Evolutionary conservation across 1,140 invertebrate genomes (phyloP).

Genomic region (Drosophila gunungcola): DNA sequence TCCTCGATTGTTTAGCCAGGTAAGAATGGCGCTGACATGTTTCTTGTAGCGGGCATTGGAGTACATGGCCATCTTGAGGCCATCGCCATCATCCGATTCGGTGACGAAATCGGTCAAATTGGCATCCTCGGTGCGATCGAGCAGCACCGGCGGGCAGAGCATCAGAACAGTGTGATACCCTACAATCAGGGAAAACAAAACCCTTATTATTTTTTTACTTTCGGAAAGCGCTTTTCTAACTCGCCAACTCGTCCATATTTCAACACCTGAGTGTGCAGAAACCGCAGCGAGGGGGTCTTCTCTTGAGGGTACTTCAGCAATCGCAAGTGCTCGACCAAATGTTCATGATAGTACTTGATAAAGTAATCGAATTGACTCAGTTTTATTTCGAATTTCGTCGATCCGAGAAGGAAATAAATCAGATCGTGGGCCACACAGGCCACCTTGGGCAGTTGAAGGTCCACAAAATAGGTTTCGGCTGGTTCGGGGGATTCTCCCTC

Average conservation of each 20-base stretch:
- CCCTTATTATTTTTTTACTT: not conserved
- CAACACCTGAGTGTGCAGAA: slow-evolving; percentile 62
- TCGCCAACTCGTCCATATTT: slow-evolving; percentile 62
- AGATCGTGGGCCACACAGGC: slow-evolving; percentile 76
- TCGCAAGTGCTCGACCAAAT: slow-evolving; percentile 49
- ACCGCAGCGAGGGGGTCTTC: slow-evolving; percentile 74
- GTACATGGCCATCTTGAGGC: slow-evolving; percentile 55
- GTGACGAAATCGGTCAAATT: slow-evolving; percentile 51
- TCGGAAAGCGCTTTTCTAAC: not conserved
- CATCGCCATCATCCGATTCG: slow-evolving; percentile 36
- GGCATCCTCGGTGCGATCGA: slow-evolving; percentile 46
- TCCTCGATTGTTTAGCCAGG: slow-evolving; percentile 56
- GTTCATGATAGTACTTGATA: slow-evolving; percentile 63
- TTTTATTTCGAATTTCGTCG: slow-evolving; percentile 52
- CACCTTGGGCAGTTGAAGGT: slow-evolving; percentile 75
- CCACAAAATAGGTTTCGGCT: slow-evolving; percentile 75
- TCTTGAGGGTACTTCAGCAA: slow-evolving; percentile 57
- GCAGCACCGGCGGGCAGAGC: slow-evolving; percentile 48
- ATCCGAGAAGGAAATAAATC: slow-evolving; percentile 68
- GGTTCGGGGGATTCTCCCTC: slow-evolving; percentile 18
- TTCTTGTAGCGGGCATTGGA: slow-evolving; percentile 46
- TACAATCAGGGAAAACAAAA: not conserved
- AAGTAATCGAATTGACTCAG: slow-evolving; percentile 63
- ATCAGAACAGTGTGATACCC: slow-evolving; percentile 47
- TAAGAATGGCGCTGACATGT: slow-evolving; percentile 41